phyloP scores from a whole-genome alignment of 2,888 invertebrate species.

The Notodonta dromedarius region DNA sequence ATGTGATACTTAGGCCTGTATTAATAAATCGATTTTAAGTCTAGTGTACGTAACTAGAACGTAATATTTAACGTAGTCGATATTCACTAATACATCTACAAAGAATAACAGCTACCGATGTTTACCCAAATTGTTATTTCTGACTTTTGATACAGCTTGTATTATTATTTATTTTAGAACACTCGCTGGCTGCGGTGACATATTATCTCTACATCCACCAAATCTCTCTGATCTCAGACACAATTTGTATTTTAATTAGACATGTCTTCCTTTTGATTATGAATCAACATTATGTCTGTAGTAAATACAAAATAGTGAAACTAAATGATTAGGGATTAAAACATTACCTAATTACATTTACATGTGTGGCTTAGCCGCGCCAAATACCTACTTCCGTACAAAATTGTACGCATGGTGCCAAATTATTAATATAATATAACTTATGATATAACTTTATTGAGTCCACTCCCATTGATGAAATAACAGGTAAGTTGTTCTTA shows the following conservation, averaged over 20 bases:
- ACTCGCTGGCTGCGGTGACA: conserved; percentile 15
- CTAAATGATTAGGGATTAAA: neutral
- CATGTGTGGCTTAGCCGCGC: neutral
- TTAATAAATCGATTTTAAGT: too few relatives aligned
- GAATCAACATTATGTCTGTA: conserved; percentile 4
- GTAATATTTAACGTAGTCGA: too few relatives aligned
- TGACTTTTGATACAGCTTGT: too few relatives aligned
- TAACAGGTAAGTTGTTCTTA: too few relatives aligned
- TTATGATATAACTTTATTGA: neutral
- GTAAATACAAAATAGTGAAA: neutral
- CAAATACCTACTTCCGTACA: conserved; percentile 3
- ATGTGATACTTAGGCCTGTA: too few relatives aligned
- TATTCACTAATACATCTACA: too few relatives aligned
- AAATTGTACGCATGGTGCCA: conserved; percentile 3
- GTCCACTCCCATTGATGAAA: too few relatives aligned
- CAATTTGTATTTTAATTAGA: conserved; percentile 24
- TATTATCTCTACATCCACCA: conserved; percentile 28
- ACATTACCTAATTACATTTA: neutral
- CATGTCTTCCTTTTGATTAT: conserved; percentile 31
- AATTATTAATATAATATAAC: neutral
- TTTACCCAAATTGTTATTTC: too few relatives aligned
- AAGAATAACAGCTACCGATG: too few relatives aligned
- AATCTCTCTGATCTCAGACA: conserved; percentile 37
- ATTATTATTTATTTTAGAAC: conserved; percentile 19
- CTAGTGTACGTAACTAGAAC: too few relatives aligned